Base-by-base conservation (phyloP, 2,888 invertebrate genomes). In the Baccha elongata region DNA sequence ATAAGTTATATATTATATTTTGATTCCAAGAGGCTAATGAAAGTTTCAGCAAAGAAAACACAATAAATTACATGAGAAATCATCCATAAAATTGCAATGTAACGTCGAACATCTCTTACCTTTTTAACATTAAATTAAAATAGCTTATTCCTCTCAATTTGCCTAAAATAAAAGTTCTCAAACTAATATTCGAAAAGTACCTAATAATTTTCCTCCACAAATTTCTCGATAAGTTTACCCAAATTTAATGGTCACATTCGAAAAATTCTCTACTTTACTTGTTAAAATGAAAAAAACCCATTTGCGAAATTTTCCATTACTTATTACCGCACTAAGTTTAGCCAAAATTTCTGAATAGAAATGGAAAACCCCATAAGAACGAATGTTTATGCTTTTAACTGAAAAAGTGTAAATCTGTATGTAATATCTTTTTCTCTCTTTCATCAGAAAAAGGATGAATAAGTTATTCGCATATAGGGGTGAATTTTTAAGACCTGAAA, bases 221-320 rank as follows among this genome's bases (percentile, higher is more conserved):
- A 71, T 60, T 81, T 65, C 74, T 17, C 76, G 53, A 81, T 81
- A 81, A 76, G 65, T 81, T 81, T 53, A 37, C 81, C 65, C 67
- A 67, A 81, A 81, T 81, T 81, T 81, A 81, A 76, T 76, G 71
- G 52, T 72, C 46, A 40, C 71, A 81, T 76, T 72, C 48, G 44
- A 52, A 73, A 44, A 52, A 46, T 65, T 35, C 40, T 32, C 62
- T 55, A 42, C 42, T 62, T 60, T 67, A 42, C 67, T 72, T 35
- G 81, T 65, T 83, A n/a, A 78, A 83, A 83, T 83, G 81, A 72
- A 83, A 83, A 83, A 78, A 76, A 53, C 68, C 81, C 81, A 83
- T 83, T 83, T 83, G 55, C 48, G 35, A 64, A 83, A 83, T 78
- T 83, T 80, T 76, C 40, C 40, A 76, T 83, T 72, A 83, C 76